A percentile compares a stretch with the other conserved stretches of the same genome.
These are phyloP conservation scores for Acrossocheilus wenchowensis DNA, from an alignment of 2,797 vertebrate species.

Conservation along the genomic window DNA sequence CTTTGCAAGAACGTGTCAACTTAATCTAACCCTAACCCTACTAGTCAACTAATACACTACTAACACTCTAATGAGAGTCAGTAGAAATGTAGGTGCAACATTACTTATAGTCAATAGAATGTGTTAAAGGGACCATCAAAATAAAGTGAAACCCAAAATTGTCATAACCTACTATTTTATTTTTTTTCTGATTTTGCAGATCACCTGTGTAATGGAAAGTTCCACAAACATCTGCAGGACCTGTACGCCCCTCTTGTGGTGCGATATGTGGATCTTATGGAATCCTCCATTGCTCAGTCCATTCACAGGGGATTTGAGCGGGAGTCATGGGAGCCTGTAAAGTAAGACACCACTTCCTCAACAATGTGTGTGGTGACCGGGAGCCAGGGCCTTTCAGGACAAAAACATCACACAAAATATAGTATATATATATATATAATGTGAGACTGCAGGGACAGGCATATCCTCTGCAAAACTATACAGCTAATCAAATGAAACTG, in stretches of 20 bases:
- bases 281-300: conserved; percentile 99
- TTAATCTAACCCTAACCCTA: too few relatives aligned
- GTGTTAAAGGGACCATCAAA: too few relatives aligned
- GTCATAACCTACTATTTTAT: neutral
- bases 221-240: conserved; percentile 99
- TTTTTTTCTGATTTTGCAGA: conserved; percentile 79
- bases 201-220: conserved; percentile 99
- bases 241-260: conserved; percentile 99
- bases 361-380: conserved; percentile 13
- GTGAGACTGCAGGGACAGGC: neutral
- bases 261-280: conserved; percentile 99
- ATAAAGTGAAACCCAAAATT: too few relatives aligned
- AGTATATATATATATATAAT: neutral
- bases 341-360: conserved; percentile 89
- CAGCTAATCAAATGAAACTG: neutral
- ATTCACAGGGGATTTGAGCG: conserved; percentile 99
- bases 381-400: conserved; percentile 48
- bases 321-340: conserved; percentile 99
- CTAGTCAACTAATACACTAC: too few relatives aligned
- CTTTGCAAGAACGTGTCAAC: too few relatives aligned
- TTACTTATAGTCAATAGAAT: too few relatives aligned
- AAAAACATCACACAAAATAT: conserved; percentile 23
- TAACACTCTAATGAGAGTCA: too few relatives aligned
- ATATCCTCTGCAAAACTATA: conserved; percentile 12
- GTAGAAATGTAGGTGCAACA: too few relatives aligned